Evolutionary conservation across 2,113 vertebrate species (phyloP).

Genomic region (Oxyruncus cristatus): DNA sequence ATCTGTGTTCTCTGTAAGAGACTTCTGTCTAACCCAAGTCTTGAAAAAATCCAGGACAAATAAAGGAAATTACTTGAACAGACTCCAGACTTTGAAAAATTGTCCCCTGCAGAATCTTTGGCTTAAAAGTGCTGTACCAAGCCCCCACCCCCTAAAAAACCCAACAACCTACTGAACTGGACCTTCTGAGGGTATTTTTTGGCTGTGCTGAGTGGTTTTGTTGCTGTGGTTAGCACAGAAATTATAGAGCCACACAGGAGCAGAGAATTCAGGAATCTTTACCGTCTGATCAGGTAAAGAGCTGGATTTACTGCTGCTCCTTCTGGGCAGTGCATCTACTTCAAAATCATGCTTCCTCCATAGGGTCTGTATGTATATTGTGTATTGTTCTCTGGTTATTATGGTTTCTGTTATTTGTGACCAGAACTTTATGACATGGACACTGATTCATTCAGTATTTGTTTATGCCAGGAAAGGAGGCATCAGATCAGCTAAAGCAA

Average conservation of each 20-base stretch:
- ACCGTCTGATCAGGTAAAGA: neutral
- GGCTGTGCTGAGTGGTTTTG: neutral
- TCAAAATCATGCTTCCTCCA: neutral
- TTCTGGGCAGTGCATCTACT: neutral
- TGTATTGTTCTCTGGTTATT: neutral
- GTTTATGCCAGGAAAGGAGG: neutral
- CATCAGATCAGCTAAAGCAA: neutral
- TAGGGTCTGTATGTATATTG: neutral
- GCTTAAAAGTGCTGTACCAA: neutral
- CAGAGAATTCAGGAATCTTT: neutral
- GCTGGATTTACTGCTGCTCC: neutral
- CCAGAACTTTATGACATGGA: neutral
- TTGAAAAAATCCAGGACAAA: neutral
- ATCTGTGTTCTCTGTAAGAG: neutral
- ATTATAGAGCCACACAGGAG: neutral
- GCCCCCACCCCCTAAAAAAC: neutral
- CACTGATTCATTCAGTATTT: neutral
- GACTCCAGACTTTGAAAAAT: neutral
- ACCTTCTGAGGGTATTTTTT: neutral
- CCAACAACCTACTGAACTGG: neutral
- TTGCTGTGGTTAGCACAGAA: neutral
- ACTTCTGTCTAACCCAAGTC: neutral
- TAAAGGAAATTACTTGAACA: neutral
- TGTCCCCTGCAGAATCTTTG: neutral
- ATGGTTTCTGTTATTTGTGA: neutral